phyloP scores from a whole-genome alignment of 64 coral and sea anemone species.

The Astreopora myriophthalma region DNA sequence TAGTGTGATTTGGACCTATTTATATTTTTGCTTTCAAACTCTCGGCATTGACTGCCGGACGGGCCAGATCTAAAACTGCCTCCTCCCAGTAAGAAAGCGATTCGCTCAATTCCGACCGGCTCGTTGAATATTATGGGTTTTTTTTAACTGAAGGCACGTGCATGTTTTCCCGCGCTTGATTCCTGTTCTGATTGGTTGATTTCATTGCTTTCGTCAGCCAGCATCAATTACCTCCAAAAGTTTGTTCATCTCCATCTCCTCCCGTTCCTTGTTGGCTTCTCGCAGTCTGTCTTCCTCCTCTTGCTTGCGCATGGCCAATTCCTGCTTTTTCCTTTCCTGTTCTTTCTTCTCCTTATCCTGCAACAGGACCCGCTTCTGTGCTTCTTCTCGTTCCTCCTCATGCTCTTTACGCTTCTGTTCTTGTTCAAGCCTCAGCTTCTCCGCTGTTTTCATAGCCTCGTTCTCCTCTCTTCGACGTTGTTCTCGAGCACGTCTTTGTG shows the following conservation, averaged over 20 bases:
- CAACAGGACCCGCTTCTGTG: not conserved
- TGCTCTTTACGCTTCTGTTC: conserved; percentile 29
- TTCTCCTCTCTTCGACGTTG: conserved; percentile 12
- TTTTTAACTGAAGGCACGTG: too few relatives aligned
- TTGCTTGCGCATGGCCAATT: conserved; percentile 8
- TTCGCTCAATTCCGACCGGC: too few relatives aligned
- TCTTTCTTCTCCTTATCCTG: conserved; percentile 33
- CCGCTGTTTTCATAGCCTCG: conserved; percentile 12
- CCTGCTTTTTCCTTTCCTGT: not conserved
- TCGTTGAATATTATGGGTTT: too few relatives aligned
- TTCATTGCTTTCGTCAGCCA: too few relatives aligned
- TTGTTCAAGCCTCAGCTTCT: conserved; percentile 15
- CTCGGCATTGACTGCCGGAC: too few relatives aligned
- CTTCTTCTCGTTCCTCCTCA: conserved; percentile 17
- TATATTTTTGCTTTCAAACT: too few relatives aligned
- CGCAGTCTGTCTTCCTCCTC: conserved; percentile 13
- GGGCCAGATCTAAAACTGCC: too few relatives aligned
- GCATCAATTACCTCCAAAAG: not conserved
- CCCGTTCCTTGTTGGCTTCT: not conserved
- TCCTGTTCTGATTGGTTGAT: too few relatives aligned
- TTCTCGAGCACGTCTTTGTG: conserved; percentile 8
- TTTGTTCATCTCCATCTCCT: not conserved
- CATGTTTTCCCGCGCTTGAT: too few relatives aligned
- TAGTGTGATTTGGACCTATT: too few relatives aligned
- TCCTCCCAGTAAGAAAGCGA: too few relatives aligned